Evolutionary conservation across 2,113 vertebrate genomes (phyloP).

Genomic region (Coreoperca whiteheadi): DNA sequence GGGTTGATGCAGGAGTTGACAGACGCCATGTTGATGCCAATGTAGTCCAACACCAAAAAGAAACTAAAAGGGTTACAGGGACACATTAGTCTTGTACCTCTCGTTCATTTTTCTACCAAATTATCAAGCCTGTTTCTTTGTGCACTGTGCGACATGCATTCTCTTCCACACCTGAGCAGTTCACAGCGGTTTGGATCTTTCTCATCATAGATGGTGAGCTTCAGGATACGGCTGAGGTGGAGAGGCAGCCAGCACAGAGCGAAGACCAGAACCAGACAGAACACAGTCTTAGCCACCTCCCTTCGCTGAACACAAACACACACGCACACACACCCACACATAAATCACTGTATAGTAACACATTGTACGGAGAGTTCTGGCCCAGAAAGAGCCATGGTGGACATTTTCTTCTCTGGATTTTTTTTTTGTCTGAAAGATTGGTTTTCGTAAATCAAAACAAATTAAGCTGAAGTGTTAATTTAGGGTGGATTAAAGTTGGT

Average conservation of each 20-base stretch:
- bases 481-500: background rate
- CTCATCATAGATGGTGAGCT: constrained; percentile 92
- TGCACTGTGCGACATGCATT: background rate
- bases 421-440: background rate
- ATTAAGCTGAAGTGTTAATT: background rate
- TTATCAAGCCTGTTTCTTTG: background rate
- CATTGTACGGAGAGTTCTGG: constrained; percentile 4
- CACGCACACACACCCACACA: constrained; percentile 38
- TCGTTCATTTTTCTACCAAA: background rate
- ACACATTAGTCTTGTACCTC: background rate
- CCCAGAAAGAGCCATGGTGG: background rate
- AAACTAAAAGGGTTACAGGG: constrained; percentile 83
- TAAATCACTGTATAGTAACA: constrained; percentile 28
- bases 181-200: constrained; percentile 94
- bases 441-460: constrained; percentile 14
- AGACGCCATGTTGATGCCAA: constrained; percentile 97
- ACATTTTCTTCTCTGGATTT: too few species aligned
- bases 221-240: constrained; percentile 95
- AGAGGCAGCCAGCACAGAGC: constrained; percentile 98
- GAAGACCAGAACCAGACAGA: constrained; percentile 96
- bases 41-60: constrained; percentile 94
- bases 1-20: constrained; percentile 99
- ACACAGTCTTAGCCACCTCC: constrained; percentile 97
- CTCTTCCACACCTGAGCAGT: constrained; percentile 89
- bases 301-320: constrained; percentile 86